Evolutionary conservation across 2,888 invertebrate species (phyloP).

Genomic region (Amiota mariae): DNA sequence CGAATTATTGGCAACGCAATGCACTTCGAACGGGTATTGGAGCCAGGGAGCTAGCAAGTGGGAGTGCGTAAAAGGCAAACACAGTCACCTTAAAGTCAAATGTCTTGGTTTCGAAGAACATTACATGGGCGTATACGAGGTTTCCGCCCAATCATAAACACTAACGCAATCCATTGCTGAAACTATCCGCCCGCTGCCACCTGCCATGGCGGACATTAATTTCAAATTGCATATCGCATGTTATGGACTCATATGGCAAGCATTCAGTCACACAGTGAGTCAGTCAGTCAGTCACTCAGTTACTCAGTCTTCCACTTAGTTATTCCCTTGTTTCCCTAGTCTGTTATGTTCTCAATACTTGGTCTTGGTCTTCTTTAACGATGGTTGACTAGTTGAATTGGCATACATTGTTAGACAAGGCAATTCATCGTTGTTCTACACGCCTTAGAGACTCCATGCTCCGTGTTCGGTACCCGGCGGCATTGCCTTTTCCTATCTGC

Average conservation of each 20-base stretch:
- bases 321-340: not conserved
- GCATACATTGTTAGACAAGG: not conserved
- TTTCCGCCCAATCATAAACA: slow-evolving; percentile 26
- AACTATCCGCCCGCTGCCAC: not conserved
- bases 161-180: slow-evolving; percentile 12
- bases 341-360: not conserved
- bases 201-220: slow-evolving; percentile 42
- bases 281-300: slow-evolving; percentile 1
- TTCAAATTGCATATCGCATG: slow-evolving; percentile 39
- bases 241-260: slow-evolving; percentile 23
- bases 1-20: slow-evolving; percentile 1
- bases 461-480: not conserved
- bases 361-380: no score
- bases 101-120: slow-evolving; percentile 13
- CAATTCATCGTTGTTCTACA: not conserved
- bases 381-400: no score
- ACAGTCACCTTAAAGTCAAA: slow-evolving; percentile 25
- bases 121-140: slow-evolving; percentile 28
- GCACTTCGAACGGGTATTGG: not conserved
- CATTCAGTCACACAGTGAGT: not conserved
- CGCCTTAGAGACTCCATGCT: no score
- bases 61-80: not conserved
- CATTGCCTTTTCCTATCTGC: not conserved
- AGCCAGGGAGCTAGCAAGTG: not conserved
- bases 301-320: not conserved